Conservation (phyloP, 2,797 vertebrate species). For the Hemitrygon akajei region DNA sequence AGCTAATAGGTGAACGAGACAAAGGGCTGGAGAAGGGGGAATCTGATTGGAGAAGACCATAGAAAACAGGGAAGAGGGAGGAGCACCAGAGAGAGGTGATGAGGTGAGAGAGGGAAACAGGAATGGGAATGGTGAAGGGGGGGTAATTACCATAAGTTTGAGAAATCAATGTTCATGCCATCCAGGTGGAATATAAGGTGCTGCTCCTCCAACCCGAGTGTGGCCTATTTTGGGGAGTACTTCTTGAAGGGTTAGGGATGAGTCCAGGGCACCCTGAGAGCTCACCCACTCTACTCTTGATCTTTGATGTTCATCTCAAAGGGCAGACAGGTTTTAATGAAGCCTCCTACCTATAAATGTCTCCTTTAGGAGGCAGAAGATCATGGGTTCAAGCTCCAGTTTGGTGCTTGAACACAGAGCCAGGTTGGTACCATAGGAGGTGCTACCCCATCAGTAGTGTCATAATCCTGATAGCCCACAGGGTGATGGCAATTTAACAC, state of each 20-base stretch:
- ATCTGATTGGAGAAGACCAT: no score
- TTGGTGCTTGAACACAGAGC: not conserved
- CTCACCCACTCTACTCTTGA: not conserved
- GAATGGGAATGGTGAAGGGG: no score
- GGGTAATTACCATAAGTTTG: no score
- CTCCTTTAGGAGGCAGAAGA: not conserved
- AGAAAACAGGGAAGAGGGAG: no score
- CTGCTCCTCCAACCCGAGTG: no score
- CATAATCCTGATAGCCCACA: not conserved
- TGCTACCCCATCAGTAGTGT: not conserved
- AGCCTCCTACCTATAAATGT: not conserved
- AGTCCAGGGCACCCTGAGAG: not conserved
- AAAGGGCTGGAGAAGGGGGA: no score
- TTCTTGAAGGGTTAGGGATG: not conserved
- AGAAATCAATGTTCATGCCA: no score
- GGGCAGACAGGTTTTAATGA: not conserved
- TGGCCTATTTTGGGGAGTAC: not conserved
- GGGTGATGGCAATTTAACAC: not conserved
- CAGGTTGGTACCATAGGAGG: not conserved
- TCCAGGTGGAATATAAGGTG: no score
- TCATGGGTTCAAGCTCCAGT: not conserved
- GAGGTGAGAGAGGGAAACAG: no score
- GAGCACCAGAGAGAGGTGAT: no score
- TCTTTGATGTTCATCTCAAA: not conserved
- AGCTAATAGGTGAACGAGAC: no score